These are phyloP conservation scores for Furcula furcula DNA, from an alignment of 2,888 invertebrate species.

Conservation along the genomic window DNA sequence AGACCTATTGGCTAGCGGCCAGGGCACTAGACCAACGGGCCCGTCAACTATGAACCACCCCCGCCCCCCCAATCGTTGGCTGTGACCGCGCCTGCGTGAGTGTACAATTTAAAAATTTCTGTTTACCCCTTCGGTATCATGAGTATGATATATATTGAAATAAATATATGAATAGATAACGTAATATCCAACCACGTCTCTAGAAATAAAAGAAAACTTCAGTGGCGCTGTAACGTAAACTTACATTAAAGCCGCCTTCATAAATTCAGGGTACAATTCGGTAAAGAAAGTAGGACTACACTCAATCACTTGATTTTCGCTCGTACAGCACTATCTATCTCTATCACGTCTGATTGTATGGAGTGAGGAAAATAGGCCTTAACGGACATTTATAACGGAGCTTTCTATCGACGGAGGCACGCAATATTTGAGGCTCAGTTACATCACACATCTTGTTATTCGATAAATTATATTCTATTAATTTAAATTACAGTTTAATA, in stretches of 20 bases:
- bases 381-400: constrained; percentile 23
- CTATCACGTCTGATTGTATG: constrained; percentile 30
- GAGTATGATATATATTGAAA: too few relatives aligned
- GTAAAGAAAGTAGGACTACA: constrained; percentile 21
- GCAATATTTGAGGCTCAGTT: not conserved
- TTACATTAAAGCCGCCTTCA: not conserved
- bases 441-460: not conserved
- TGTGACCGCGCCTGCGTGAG: too few relatives aligned
- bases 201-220: too few relatives aligned
- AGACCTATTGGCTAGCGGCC: too few relatives aligned
- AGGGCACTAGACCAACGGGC: too few relatives aligned
- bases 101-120: too few relatives aligned
- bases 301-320: constrained; percentile 34
- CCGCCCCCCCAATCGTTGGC: too few relatives aligned
- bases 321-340: constrained; percentile 33
- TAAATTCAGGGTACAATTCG: constrained; percentile 12
- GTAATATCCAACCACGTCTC: too few relatives aligned
- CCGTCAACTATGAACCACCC: too few relatives aligned
- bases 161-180: too few relatives aligned
- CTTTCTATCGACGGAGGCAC: not conserved
- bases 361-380: constrained; percentile 20
- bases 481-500: too few relatives aligned
- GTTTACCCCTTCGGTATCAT: too few relatives aligned
- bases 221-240: not conserved
- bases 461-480: not conserved